Conservation (phyloP, 2,888 invertebrate genomes). For the Perizoma flavofasciatum region DNA sequence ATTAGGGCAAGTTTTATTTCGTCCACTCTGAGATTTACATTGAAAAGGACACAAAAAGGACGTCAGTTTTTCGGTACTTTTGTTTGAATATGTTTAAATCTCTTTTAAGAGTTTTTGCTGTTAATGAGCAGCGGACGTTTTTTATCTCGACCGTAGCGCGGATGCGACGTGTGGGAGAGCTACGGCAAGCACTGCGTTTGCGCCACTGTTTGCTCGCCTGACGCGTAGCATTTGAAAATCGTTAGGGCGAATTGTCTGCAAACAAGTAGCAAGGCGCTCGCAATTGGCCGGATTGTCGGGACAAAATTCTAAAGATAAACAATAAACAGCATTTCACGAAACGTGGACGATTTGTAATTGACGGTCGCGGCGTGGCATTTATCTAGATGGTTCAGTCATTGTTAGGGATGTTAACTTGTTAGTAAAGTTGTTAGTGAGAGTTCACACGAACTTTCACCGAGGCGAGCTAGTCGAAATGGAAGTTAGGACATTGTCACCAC, state of each 20-base stretch:
- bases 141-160: slow-evolving; percentile 53
- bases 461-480: slow-evolving; percentile 71
- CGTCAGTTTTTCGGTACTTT: slow-evolving; percentile 74
- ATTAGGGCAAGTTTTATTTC: slow-evolving; percentile 71
- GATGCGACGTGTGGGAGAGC: slow-evolving; percentile 40
- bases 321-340: slow-evolving; percentile 75
- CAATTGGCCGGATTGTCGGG: slow-evolving; percentile 73
- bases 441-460: slow-evolving; percentile 75
- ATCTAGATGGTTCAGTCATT: slow-evolving; percentile 82
- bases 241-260: slow-evolving; percentile 78
- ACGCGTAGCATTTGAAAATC: slow-evolving; percentile 81
- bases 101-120: slow-evolving; percentile 74
- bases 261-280: slow-evolving; percentile 71
- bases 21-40: slow-evolving; percentile 72
- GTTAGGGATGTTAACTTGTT: slow-evolving; percentile 79
- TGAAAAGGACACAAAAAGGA: slow-evolving; percentile 77
- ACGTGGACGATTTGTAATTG: slow-evolving; percentile 80
- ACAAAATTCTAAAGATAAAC: slow-evolving; percentile 75
- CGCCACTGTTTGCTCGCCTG: slow-evolving; percentile 71
- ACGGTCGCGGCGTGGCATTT: slow-evolving; percentile 66
- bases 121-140: slow-evolving; percentile 71
- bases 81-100: slow-evolving; percentile 77
- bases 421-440: slow-evolving; percentile 78
- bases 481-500: slow-evolving; percentile 74
- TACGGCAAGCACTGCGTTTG: slow-evolving; percentile 58